Conservation (phyloP, 2,797 vertebrate species). For the Gobionotothen gibberifrons region DNA sequence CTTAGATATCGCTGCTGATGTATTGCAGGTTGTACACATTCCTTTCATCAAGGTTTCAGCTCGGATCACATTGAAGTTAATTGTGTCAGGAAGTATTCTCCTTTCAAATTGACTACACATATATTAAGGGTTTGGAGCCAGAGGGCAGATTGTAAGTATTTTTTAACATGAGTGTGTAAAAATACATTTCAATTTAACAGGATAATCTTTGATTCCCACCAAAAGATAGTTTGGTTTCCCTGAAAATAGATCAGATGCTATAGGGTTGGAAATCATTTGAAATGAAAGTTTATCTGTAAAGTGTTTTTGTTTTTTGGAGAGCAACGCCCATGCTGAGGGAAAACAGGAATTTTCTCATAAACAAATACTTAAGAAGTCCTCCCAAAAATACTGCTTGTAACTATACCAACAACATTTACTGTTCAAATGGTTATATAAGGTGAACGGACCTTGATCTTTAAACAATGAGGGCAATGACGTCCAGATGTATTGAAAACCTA, state of each 20-base stretch:
- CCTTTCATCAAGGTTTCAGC: constrained; percentile 1
- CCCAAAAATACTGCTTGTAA: neutral
- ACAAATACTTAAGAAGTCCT: neutral
- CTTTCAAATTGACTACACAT: neutral
- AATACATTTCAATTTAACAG: neutral
- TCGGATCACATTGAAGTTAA: neutral
- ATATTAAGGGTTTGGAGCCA: neutral
- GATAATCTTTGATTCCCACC: neutral
- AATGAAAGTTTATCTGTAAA: no score
- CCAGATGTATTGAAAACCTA: neutral
- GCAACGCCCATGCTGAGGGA: neutral
- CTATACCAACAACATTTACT: neutral
- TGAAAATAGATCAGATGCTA: neutral
- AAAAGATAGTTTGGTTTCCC: neutral
- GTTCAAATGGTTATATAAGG: neutral
- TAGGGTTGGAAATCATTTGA: neutral
- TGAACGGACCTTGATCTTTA: neutral
- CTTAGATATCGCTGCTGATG: neutral
- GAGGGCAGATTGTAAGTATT: neutral
- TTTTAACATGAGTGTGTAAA: neutral
- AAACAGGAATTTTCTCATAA: neutral
- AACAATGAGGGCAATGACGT: neutral
- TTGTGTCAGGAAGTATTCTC: constrained; percentile 30
- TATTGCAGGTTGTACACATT: constrained; percentile 25
- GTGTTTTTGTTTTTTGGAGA: neutral